Percentiles rank a stretch among this genome's conserved stretches.
phyloP scores from a whole-genome alignment of 2,797 vertebrate genomes.

The Lepidocolaptes lacrymiger region DNA sequence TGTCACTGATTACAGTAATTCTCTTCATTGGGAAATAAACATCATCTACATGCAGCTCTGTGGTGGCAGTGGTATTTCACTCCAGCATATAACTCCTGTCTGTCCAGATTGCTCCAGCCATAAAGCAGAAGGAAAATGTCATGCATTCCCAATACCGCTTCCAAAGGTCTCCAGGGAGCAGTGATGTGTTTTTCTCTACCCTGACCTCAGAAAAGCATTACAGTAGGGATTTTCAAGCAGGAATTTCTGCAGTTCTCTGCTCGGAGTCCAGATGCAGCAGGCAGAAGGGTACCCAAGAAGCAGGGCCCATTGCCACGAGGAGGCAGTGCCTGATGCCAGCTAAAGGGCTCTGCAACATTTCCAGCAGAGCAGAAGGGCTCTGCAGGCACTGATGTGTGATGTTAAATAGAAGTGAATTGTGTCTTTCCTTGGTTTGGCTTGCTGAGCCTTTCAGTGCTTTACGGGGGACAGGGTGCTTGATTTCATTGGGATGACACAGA shows the following conservation, averaged over 20 bases:
- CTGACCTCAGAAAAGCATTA: not conserved
- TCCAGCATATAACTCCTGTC: not conserved
- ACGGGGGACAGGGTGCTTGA: not conserved
- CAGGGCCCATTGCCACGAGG: fast-evolving
- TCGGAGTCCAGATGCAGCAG: not conserved
- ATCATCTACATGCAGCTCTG: not conserved
- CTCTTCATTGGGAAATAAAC: not conserved
- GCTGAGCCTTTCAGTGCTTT: not conserved
- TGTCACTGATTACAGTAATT: not conserved
- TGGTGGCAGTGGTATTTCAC: not conserved
- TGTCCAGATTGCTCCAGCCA: not conserved
- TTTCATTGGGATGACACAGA: fast-evolving
- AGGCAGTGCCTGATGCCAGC: not conserved
- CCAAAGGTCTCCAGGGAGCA: not conserved
- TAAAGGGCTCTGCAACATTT: not conserved
- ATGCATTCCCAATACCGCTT: not conserved
- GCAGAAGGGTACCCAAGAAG: not conserved
- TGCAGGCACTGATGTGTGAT: not conserved
- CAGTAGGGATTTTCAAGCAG: not conserved
- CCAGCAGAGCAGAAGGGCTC: not conserved
- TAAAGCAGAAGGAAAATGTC: conserved; percentile 6
- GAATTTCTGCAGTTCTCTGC: not conserved
- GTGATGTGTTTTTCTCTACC: fast-evolving
- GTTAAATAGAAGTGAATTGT: not conserved
- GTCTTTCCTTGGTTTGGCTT: not conserved